These are phyloP conservation scores for Eulemur macaco DNA, from an alignment of 2,113 vertebrate genomes.

Conservation along the genomic window DNA sequence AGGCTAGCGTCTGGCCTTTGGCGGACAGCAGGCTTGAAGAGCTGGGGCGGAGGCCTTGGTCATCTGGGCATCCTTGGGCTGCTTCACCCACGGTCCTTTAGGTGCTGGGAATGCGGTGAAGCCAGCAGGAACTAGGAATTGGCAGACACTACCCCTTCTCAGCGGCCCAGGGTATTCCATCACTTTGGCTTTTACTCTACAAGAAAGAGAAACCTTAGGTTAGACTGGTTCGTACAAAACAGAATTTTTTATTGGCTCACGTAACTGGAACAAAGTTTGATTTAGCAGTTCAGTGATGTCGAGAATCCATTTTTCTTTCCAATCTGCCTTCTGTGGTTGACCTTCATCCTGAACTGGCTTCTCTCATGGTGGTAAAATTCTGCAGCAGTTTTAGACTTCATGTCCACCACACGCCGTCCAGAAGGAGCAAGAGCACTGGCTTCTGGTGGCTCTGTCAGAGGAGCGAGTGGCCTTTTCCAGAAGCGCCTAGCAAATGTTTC, in stretches of 20 bases:
- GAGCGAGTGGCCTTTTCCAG: background rate
- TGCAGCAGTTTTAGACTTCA: background rate
- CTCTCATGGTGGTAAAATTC: background rate
- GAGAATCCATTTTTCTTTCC: background rate
- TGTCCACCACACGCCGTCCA: no score
- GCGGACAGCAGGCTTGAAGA: background rate
- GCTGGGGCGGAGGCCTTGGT: background rate
- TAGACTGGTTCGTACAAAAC: background rate
- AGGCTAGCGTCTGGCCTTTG: background rate
- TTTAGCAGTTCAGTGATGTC: background rate
- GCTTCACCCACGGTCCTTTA: background rate
- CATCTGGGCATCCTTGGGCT: background rate
- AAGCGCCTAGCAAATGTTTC: background rate
- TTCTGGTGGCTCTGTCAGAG: background rate
- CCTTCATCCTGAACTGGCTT: background rate
- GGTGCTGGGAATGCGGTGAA: background rate
- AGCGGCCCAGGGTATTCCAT: background rate
- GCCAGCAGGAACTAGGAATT: background rate
- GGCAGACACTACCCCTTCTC: background rate
- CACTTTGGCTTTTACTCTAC: background rate
- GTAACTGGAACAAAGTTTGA: background rate
- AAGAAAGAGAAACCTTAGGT: background rate
- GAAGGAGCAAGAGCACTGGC: background rate
- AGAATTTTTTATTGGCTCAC: background rate
- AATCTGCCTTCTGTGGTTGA: background rate